Evolutionary conservation across 53 echinoderm and acorn worm species (phyloP).

Genomic region (Crossaster papposus): DNA sequence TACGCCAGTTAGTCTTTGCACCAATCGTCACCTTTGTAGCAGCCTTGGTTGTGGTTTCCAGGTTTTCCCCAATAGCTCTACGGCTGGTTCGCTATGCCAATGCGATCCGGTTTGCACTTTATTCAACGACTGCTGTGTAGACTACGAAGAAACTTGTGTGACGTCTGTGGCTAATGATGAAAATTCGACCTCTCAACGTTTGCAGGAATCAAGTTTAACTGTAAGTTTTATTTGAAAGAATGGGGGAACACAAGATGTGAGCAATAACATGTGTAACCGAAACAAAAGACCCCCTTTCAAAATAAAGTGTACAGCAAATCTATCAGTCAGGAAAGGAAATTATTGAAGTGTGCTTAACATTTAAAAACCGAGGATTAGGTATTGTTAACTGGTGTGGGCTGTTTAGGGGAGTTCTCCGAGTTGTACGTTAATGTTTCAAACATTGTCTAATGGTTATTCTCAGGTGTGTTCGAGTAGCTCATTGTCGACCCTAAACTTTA

Average conservation of each 20-base stretch:
- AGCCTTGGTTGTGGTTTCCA: constrained; percentile 44
- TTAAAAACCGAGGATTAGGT: neutral
- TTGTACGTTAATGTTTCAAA: too few species aligned
- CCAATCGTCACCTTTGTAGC: constrained; percentile 45
- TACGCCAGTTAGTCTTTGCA: neutral
- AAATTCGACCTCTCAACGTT: neutral
- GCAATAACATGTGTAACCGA: too few species aligned
- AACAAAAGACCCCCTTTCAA: too few species aligned
- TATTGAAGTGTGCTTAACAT: neutral
- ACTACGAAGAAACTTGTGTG: constrained; percentile 19
- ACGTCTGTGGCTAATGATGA: neutral
- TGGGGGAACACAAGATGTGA: too few species aligned
- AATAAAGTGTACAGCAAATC: too few species aligned
- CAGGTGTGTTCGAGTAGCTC: too few species aligned
- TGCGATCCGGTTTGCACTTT: constrained; percentile 32
- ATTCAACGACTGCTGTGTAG: constrained; percentile 40
- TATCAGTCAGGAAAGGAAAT: too few species aligned
- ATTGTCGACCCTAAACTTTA: too few species aligned
- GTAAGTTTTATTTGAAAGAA: neutral
- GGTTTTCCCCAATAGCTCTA: too few species aligned
- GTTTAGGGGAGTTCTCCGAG: too few species aligned
- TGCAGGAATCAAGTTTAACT: neutral
- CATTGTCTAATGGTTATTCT: too few species aligned
- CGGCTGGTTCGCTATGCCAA: constrained; percentile 18
- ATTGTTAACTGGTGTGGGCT: too few species aligned